Conservation (phyloP, 92 coral and sea anemone species). For the Scolanthus callimorphus region DNA sequence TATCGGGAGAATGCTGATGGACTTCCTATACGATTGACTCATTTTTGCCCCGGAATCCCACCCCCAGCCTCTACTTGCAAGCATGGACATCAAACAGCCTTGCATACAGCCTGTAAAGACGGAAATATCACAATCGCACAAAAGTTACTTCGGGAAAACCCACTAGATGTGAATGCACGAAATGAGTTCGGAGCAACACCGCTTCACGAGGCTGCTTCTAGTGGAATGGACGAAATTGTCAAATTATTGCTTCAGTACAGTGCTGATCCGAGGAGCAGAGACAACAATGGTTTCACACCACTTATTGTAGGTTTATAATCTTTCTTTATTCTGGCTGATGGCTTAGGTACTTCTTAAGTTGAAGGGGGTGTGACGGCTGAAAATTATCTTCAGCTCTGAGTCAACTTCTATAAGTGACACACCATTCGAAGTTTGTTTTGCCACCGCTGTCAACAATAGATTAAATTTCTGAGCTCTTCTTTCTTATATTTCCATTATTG, state of each 20-base stretch:
- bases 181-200: conserved; percentile 88
- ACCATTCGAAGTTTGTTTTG: too few relatives aligned
- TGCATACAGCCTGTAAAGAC: conserved; percentile 75
- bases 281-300: conserved; percentile 81
- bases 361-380: too few relatives aligned
- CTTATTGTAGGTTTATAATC: conserved; percentile 65
- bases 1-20: conserved; percentile 93
- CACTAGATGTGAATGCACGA: conserved; percentile 65
- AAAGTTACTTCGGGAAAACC: conserved; percentile 70
- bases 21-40: conserved; percentile 67
- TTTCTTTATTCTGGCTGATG: too few relatives aligned
- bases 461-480: too few relatives aligned
- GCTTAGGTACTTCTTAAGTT: too few relatives aligned
- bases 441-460: too few relatives aligned
- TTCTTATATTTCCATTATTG: too few relatives aligned
- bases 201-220: conserved; percentile 70
- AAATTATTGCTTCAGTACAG: conserved; percentile 61
- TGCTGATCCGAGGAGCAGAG: conserved; percentile 87
- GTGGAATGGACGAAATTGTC: conserved; percentile 69
- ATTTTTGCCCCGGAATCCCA: conserved; percentile 69
- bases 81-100: conserved; percentile 65
- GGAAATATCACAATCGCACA: conserved; percentile 70
- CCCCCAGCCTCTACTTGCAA: conserved; percentile 91
- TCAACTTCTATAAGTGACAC: too few relatives aligned
- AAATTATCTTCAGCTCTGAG: too few relatives aligned